These are phyloP conservation scores for Sesia apiformis DNA, from an alignment of 2,888 invertebrate genomes.

Conservation along the genomic window DNA sequence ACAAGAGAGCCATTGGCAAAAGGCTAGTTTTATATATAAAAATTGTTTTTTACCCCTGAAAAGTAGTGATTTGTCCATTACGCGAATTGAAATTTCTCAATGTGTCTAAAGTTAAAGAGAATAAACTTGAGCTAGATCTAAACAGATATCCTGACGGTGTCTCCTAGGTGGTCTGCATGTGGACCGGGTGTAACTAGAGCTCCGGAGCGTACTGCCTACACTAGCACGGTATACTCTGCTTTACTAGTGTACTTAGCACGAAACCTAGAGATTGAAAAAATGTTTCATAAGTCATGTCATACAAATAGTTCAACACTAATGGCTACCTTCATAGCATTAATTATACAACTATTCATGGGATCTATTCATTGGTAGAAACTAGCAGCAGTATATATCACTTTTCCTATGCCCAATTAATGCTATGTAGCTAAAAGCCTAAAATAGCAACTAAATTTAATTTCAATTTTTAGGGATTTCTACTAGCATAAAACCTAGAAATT, in stretches of 20 bases:
- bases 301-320: constrained; percentile 38
- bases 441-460: too few species aligned
- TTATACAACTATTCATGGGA: constrained; percentile 19
- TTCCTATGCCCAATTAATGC: constrained; percentile 47
- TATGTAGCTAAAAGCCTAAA: constrained; percentile 39
- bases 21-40: too few species aligned
- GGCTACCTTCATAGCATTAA: constrained; percentile 68
- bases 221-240: constrained; percentile 69
- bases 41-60: too few species aligned
- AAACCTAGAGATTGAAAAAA: constrained; percentile 75
- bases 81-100: background rate
- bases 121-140: constrained; percentile 55
- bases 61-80: too few species aligned
- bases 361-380: constrained; percentile 28
- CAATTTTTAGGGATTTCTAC: too few species aligned
- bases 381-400: too few species aligned
- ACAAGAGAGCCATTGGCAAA: too few species aligned
- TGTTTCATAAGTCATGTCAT: constrained; percentile 54
- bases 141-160: constrained; percentile 63
- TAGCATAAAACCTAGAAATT: too few species aligned
- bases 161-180: constrained; percentile 67
- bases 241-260: constrained; percentile 75
- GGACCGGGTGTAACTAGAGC: constrained; percentile 71
- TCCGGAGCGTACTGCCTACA: constrained; percentile 75
- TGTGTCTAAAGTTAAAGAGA: constrained; percentile 27